Base-by-base conservation (phyloP, 2,797 vertebrate genomes). In the Sebastolobus alascanus region DNA sequence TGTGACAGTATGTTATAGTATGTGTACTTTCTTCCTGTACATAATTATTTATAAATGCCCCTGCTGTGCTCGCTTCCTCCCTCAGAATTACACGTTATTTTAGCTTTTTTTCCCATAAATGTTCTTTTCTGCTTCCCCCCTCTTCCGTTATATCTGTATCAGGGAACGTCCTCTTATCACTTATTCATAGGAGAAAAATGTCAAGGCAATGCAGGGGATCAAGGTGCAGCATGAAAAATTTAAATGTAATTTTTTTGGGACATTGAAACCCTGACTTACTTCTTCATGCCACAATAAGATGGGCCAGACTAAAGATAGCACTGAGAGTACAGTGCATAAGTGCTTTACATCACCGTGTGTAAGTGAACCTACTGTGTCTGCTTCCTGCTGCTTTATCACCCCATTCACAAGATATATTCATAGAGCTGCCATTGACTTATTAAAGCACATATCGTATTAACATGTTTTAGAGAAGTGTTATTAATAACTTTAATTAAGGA, bases 101-200 rank as follows among this genome's bases (percentile, higher is more conserved):
- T 4, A 4, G 13, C 13, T 1, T 58, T 37, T 38, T 22, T 11
- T 2, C n/a, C 2, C 5, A 14, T 2, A 9, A 59, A 72, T 64
- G 37, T 64, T 50, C 22, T 60, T 4, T 40, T 27, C 63, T 65
- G 16, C 29, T 33, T 29, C 55, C 13, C 1, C 4, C 6, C 40
- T 14, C 18, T 25, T 43, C 58, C 8, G 2, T 59, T n/a, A 31
- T 52, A 54, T 58, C 25, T 54, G 58, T 73, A 64, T 72, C 68
- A 22, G 33, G 2, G 37, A 60, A 77, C 25, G 20, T 83, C 31
- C 65, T 73, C 27, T 11, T 10, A 83, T 89, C 56, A 82, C 35
- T 84, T 77, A 88, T 89, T 92, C 71, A 84, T 84, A 64, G 43
- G 12, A 65, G 52, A 72, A 86, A 79, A 82, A 91, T 85, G 67